A percentile compares a stretch with the other conserved stretches of the same genome.
Evolutionary conservation across 2,888 invertebrate genomes (phyloP).

Genomic region (Drosophila lutescens): DNA sequence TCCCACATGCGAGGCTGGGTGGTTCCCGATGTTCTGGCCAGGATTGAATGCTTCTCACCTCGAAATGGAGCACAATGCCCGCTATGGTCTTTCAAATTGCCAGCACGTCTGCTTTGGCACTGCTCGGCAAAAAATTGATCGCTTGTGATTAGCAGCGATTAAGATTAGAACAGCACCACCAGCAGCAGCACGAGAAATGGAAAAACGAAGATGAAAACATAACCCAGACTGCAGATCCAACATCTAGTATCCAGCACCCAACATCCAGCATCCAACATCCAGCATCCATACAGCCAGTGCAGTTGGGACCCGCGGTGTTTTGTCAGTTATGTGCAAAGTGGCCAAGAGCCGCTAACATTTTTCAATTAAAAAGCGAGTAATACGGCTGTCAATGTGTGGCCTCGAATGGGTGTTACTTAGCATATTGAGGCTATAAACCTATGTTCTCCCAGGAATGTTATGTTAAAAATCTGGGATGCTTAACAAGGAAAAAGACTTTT

Average conservation of each 20-base stretch:
- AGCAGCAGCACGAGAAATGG: constrained; percentile 16
- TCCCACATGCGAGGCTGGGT: constrained; percentile 22
- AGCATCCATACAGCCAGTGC: constrained; percentile 32
- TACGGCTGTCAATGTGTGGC: constrained; percentile 26
- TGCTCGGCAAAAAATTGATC: constrained; percentile 69
- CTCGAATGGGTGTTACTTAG: constrained; percentile 47
- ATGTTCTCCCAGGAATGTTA: background rate
- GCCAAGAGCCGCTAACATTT: constrained; percentile 79
- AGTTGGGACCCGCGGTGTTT: constrained; percentile 73
- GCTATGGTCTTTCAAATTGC: constrained; percentile 72
- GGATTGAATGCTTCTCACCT: constrained; percentile 76
- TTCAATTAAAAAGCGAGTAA: constrained; percentile 70
- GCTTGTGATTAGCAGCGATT: constrained; percentile 77
- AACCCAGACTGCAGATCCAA: constrained; percentile 33
- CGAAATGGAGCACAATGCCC: constrained; percentile 67
- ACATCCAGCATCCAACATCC: constrained; percentile 1
- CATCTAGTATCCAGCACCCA: constrained; percentile 1
- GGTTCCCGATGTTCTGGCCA: constrained; percentile 39
- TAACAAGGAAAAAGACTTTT: too few relatives aligned
- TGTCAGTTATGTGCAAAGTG: constrained; percentile 77
- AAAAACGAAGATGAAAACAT: constrained; percentile 34
- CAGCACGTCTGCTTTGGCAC: constrained; percentile 59
- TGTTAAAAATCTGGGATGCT: too few relatives aligned
- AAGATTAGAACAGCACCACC: constrained; percentile 68
- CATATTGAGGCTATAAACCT: background rate